Evolutionary conservation across 2,888 invertebrate species (phyloP).

Genomic region (Standfussiana lucernea): DNA sequence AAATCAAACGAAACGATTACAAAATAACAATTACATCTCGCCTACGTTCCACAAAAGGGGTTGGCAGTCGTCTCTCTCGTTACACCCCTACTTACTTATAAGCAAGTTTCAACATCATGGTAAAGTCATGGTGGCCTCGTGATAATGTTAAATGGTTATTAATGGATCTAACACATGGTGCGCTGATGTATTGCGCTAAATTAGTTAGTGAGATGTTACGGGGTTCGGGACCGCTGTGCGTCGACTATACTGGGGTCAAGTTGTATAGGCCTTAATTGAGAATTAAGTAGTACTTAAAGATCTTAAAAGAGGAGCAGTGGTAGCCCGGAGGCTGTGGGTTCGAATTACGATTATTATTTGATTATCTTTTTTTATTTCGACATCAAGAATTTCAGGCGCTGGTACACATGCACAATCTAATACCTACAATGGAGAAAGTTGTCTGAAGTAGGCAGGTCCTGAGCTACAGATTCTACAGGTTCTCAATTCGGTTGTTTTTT

Average conservation of each 20-base stretch:
- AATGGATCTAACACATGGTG: constrained; percentile 49
- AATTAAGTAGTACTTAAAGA: constrained; percentile 12
- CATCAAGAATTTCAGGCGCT: too few relatives aligned
- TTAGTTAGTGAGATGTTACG: constrained; percentile 27
- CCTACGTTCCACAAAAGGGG: not conserved
- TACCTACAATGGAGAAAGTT: too few relatives aligned
- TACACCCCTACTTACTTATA: not conserved
- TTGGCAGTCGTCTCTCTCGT: not conserved
- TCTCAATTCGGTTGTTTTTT: too few relatives aligned
- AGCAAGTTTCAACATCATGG: constrained; percentile 2
- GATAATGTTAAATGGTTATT: constrained; percentile 50
- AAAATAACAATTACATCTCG: not conserved
- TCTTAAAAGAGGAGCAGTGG: not conserved
- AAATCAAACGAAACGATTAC: too few relatives aligned
- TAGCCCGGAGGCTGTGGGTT: not conserved
- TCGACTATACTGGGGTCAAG: constrained; percentile 20
- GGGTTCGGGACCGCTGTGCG: constrained; percentile 12
- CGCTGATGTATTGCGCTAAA: constrained; percentile 47
- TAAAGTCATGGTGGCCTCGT: not conserved
- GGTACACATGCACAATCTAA: too few relatives aligned
- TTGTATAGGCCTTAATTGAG: not conserved
- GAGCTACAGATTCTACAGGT: too few relatives aligned
- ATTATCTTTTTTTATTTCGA: too few relatives aligned
- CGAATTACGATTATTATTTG: too few relatives aligned
- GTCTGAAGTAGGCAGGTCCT: too few relatives aligned